These are phyloP conservation scores for Drepana arcuata DNA, from an alignment of 1,140 invertebrate species.

Conservation along the genomic window DNA sequence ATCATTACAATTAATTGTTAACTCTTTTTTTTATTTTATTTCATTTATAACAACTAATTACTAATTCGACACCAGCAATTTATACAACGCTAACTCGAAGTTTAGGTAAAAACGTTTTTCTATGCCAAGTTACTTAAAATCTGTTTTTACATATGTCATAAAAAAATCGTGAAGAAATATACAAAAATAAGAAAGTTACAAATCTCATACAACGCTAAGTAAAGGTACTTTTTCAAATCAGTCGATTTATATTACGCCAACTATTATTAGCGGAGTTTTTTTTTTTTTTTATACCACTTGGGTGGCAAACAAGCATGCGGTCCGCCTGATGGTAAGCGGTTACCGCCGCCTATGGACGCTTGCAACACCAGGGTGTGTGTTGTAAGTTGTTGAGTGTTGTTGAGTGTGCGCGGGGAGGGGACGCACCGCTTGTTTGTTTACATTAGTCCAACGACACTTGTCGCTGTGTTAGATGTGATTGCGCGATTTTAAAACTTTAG, in stretches of 20 bases:
- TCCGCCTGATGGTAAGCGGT: too few species aligned
- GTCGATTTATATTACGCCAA: conserved; percentile 7
- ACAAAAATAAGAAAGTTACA: conserved; percentile 8
- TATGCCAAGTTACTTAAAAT: conserved; percentile 3
- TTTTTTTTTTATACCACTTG: too few species aligned
- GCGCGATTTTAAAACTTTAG: conserved; percentile 1
- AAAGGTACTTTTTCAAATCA: conserved; percentile 8
- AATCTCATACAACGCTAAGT: conserved; percentile 9
- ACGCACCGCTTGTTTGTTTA: conserved; percentile 3
- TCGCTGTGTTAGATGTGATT: conserved; percentile 4
- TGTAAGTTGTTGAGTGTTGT: too few species aligned
- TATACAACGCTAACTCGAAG: too few species aligned
- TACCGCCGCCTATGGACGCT: too few species aligned
- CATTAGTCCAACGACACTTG: conserved; percentile 4
- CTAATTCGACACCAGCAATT: too few species aligned
- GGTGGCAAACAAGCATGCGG: too few species aligned
- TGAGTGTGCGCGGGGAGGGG: conserved; percentile 1
- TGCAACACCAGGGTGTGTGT: too few species aligned
- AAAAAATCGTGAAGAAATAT: conserved; percentile 7
- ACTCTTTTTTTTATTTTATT: too few species aligned
- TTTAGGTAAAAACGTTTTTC: too few species aligned
- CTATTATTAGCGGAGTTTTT: conserved; percentile 4
- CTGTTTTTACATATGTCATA: conserved; percentile 2
- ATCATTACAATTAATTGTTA: too few species aligned
- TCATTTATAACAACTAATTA: too few species aligned